Conservation (phyloP, 2,113 vertebrate genomes). For the Podarcis raffonei region DNA sequence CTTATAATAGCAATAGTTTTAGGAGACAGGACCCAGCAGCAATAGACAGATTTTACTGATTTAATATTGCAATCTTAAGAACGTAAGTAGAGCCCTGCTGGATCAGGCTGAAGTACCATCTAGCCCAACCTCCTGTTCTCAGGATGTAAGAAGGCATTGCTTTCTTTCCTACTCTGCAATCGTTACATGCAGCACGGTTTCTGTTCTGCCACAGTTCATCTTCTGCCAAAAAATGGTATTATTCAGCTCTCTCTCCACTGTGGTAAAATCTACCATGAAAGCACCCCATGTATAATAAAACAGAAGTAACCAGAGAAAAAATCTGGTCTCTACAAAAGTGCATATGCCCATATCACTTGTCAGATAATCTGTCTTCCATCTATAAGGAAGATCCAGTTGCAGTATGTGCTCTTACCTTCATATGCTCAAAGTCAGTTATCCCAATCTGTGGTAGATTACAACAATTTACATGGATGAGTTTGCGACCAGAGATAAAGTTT, state of each 20-base stretch:
- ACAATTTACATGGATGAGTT: conserved; percentile 85
- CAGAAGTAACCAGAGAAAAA: background rate
- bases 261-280: background rate
- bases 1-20: too few species aligned
- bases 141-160: too few species aligned
- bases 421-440: conserved; percentile 87
- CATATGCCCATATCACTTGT: background rate
- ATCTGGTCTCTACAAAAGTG: background rate
- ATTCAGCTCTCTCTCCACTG: too few species aligned
- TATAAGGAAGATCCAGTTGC: background rate
- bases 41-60: too few species aligned
- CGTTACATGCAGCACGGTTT: too few species aligned
- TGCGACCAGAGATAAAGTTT: conserved; percentile 86
- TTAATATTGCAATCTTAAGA: background rate
- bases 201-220: too few species aligned
- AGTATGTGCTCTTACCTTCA: conserved; percentile 79
- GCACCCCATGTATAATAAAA: too few species aligned
- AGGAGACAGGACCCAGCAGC: too few species aligned
- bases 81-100: background rate
- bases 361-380: background rate
- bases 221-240: too few species aligned
- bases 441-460: conserved; percentile 84
- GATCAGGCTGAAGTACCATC: background rate
- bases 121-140: background rate
- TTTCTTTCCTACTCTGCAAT: too few species aligned